These are phyloP conservation scores for Mimachlamys varia DNA, from an alignment of 2,888 invertebrate species.

Conservation along the genomic window DNA sequence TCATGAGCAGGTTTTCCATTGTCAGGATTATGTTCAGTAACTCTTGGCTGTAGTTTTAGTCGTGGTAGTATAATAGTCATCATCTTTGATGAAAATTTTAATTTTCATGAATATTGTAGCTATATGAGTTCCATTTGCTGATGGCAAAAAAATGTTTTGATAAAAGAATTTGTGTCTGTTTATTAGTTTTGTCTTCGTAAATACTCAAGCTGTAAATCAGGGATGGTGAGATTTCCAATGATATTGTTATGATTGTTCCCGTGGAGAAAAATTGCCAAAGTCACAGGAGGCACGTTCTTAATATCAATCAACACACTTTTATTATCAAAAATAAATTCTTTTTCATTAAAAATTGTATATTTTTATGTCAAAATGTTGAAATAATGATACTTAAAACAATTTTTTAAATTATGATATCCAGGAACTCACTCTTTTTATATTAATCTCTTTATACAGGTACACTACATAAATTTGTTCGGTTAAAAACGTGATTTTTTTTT, in stretches of 20 bases:
- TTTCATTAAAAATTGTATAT: too few relatives aligned
- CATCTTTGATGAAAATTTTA: not conserved
- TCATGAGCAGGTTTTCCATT: not conserved
- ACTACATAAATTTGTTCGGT: too few relatives aligned
- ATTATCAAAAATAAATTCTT: too few relatives aligned
- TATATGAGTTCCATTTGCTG: not conserved
- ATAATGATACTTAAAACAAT: too few relatives aligned
- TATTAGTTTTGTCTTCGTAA: not conserved
- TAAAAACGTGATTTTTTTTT: too few relatives aligned
- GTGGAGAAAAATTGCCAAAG: not conserved
- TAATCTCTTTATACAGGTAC: too few relatives aligned
- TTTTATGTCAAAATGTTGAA: too few relatives aligned
- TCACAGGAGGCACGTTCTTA: not conserved
- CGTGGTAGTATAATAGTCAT: slow-evolving; percentile 6
- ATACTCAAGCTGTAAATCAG: slow-evolving; percentile 9
- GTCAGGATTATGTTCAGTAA: not conserved
- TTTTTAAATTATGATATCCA: too few relatives aligned
- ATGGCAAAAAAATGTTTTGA: not conserved
- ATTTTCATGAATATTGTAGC: slow-evolving; percentile 23
- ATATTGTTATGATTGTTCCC: not conserved
- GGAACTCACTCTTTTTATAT: too few relatives aligned
- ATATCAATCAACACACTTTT: not conserved
- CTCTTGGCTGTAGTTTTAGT: not conserved
- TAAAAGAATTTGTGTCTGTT: not conserved
- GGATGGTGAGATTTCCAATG: not conserved